A percentile compares a stretch with the other conserved stretches of the same genome.
These are phyloP conservation scores for Hetaerina americana DNA, from an alignment of 1,140 invertebrate species.

Conservation along the genomic window DNA sequence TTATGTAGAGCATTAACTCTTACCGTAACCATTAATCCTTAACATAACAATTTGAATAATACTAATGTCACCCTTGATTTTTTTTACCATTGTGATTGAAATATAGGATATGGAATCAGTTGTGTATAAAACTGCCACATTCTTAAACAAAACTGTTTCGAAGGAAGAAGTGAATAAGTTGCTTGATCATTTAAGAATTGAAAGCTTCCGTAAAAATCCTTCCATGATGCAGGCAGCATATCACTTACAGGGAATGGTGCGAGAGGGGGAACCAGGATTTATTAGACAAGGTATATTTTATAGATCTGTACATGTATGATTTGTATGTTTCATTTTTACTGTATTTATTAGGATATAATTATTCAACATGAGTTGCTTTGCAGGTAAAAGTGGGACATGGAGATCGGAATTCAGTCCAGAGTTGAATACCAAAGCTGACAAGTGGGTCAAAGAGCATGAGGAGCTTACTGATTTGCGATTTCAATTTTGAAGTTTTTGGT, in stretches of 20 bases:
- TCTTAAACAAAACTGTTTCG: conserved; percentile 36
- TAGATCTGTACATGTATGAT: no score
- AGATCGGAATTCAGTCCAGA: conserved; percentile 16
- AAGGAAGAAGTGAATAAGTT: conserved; percentile 37
- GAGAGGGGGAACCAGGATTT: neutral
- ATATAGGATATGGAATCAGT: conserved; percentile 41
- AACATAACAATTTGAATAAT: neutral
- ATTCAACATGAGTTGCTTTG: no score
- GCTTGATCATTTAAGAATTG: conserved; percentile 45
- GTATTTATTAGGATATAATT: no score
- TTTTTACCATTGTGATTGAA: no score
- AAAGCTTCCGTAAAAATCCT: conserved; percentile 53
- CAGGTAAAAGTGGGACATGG: conserved; percentile 20
- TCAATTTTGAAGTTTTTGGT: neutral
- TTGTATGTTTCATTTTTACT: no score
- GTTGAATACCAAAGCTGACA: conserved; percentile 14
- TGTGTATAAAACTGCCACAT: conserved; percentile 47
- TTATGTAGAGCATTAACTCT: no score
- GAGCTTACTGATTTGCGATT: neutral
- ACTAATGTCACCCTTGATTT: no score
- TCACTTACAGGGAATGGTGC: neutral
- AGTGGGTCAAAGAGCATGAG: conserved; percentile 13
- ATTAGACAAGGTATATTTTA: conserved; percentile 1
- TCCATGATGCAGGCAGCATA: neutral
- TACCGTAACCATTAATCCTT: neutral